A percentile compares a stretch with the other conserved stretches of the same genome.
Evolutionary conservation across 2,888 invertebrate genomes (phyloP).

Genomic region (Scrobipalpa atriplicella): DNA sequence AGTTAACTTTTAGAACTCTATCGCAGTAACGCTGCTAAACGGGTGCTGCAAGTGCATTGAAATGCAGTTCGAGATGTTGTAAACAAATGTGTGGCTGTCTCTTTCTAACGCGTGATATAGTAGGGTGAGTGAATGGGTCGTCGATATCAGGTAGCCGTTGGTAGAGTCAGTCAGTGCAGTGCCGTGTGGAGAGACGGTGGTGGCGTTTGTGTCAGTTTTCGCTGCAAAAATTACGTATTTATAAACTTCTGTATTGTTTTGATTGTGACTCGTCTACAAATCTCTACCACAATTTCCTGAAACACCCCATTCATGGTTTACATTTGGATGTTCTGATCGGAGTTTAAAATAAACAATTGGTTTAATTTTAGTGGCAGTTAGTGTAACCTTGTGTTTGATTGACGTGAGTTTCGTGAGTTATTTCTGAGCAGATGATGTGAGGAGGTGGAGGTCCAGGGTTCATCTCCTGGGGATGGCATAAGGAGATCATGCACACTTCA

Average conservation of each 20-base stretch:
- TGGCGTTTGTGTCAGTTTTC: conserved; percentile 43
- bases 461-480: conserved; percentile 63
- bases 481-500: conserved; percentile 72
- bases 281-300: conserved; percentile 12
- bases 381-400: conserved; percentile 76
- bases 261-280: conserved; percentile 49
- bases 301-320: conserved; percentile 16
- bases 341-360: conserved; percentile 39
- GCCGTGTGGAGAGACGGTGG: conserved; percentile 48
- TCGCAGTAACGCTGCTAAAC: conserved; percentile 43
- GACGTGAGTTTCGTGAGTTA: conserved; percentile 68
- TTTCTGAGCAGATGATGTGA: conserved; percentile 79
- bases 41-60: conserved; percentile 55
- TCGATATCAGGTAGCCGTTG: conserved; percentile 57
- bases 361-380: conserved; percentile 58
- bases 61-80: conserved; percentile 52
- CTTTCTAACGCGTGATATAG: conserved; percentile 44
- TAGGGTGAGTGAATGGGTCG: conserved; percentile 50
- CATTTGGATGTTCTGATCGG: conserved; percentile 27
- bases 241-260: conserved; percentile 76
- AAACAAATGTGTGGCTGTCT: conserved; percentile 48
- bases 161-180: conserved; percentile 58
- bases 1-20: conserved; percentile 54
- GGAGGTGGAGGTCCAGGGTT: conserved; percentile 61
- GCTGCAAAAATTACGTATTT: conserved; percentile 66